Conservation (phyloP, 30 jellyfish, hydroid and myxozoan species). For the Aurelia sp. region DNA sequence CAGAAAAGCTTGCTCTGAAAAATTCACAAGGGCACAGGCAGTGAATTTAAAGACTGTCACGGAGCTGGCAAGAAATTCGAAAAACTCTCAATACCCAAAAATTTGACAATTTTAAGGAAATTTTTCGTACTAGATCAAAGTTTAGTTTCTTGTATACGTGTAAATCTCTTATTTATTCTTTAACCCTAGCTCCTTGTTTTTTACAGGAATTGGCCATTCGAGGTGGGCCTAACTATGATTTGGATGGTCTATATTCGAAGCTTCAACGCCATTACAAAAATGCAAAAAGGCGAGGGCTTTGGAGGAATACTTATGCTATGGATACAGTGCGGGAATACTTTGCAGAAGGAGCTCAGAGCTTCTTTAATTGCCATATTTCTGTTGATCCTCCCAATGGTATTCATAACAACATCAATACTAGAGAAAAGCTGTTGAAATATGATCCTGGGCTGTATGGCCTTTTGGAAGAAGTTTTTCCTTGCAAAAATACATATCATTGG, state of each 20-base stretch:
- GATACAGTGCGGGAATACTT: conserved; percentile 64
- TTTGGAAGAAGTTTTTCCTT: conserved; percentile 68
- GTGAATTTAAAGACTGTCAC: too few relatives aligned
- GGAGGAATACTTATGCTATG: conserved; percentile 72
- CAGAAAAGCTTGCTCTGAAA: too few relatives aligned
- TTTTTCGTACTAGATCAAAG: too few relatives aligned
- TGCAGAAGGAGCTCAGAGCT: conserved; percentile 83
- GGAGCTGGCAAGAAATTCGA: too few relatives aligned
- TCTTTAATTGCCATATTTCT: conserved; percentile 60
- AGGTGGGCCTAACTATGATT: conserved; percentile 53
- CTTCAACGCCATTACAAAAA: conserved; percentile 43
- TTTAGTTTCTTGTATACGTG: too few relatives aligned
- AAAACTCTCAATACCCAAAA: too few relatives aligned
- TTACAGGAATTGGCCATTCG: conserved; percentile 62
- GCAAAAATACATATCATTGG: conserved; percentile 58
- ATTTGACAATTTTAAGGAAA: too few relatives aligned
- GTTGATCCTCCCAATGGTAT: conserved; percentile 68
- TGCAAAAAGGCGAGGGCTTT: conserved; percentile 57
- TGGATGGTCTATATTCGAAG: conserved; percentile 45
- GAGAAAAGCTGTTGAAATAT: conserved; percentile 41
- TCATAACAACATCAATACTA: conserved; percentile 45
- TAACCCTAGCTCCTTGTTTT: background rate
- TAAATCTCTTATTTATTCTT: too few relatives aligned
- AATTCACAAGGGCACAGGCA: too few relatives aligned
- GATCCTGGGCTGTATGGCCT: conserved; percentile 64